Evolutionary conservation across 2,888 invertebrate species (phyloP), one percentile per base, ranked within the genome.

Genomic region (Drosophila borealis): DNA sequence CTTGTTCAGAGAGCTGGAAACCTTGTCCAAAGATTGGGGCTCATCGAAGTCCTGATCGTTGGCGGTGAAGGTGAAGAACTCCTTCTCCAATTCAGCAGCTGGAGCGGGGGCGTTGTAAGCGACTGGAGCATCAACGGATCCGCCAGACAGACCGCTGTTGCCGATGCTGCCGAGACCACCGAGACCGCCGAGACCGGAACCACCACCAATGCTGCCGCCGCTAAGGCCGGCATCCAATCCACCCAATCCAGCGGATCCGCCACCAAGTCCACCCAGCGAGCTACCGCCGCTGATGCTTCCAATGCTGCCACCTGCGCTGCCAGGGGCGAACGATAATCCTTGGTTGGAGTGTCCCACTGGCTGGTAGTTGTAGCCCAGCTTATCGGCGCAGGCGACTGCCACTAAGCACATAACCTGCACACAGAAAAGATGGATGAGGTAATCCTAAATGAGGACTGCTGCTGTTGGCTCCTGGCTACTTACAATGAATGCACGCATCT

Each of bases 41-140:
- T 89, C 89, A 57, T 88, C 78, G 39, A 87, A 88, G 57, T 91
- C 91, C 57, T 84, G 89, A 70, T 92, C 91, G 67, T 91, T 90
- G 44, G 92, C 92, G 39, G 89, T 81, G 79, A 86, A 91, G 41
- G 89, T 81, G 66, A 86, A 92, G 82, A 89, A 92, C 70, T 92
- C 90, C 76, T 92, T 92, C 57, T 88, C 85, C 14, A 89, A 74
- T 55, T 89, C 86, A 70, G 84, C 89, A 69, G 89, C 55, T 33
- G 79, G 84, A 57, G 84, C 86, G 45, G 83, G 86, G 36, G 91
- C 92, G 34, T 86, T 81, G 78, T 89, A 91, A 3, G 87, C 74
- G 55, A 84, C 91, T 62, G 88, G 89, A 55, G 88, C 79, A 1
- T 63, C 74, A 11, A 79, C 17, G 11, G 50, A 8, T 0, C 67